Evolutionary conservation across 2,888 invertebrate species (phyloP), one percentile per base, ranked within the genome.

Genomic region (Hyppa rectilinea): DNA sequence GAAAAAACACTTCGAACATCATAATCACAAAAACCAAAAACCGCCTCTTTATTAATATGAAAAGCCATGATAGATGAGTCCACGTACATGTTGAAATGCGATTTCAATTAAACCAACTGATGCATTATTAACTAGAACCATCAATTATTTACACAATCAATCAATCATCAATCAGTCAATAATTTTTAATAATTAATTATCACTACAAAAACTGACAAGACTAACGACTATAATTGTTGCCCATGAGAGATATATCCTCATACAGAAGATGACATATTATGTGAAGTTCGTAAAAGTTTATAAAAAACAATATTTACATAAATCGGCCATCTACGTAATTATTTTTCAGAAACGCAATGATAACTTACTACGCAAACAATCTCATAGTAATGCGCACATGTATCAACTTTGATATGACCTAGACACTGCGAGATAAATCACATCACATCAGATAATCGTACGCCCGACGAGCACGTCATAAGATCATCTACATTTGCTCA

Each of bases 381-480:
- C 4, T 3, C 14, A 29, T 20, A 49, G 20, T 69, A 68, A 47
- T 5, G 34, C 53, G 76, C 53, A 71, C 40, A 23, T 47, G 38
- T 55, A 55, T 53, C 7, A 40, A 77, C 78, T 55, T 49, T 77
- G 45, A 49, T 36, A 36, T 70, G 70, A 69, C 53, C 77, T 55
- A 55, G 47, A 55, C 40, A 55, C 69, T 43, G 34, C 29, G 47
- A 49, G 69, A 47, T 77, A 76, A 34, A 55, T 55, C 36, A 71
- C 29, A 47, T 31, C 17, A 31, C 59, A 60, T 55, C 49, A 59
- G 38, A 75, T 55, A 40, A 55, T 36, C 50, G 7, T 23, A 59
- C 49, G 14, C n/a, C 36, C 20, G 20, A 36, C 23, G 4, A 55
- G n/a, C 14, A 43, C 40, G 53, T 55, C 53, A 23, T 26, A 17